phyloP scores from a whole-genome alignment of 2,113 vertebrate genomes.

The Elephas maximus region DNA sequence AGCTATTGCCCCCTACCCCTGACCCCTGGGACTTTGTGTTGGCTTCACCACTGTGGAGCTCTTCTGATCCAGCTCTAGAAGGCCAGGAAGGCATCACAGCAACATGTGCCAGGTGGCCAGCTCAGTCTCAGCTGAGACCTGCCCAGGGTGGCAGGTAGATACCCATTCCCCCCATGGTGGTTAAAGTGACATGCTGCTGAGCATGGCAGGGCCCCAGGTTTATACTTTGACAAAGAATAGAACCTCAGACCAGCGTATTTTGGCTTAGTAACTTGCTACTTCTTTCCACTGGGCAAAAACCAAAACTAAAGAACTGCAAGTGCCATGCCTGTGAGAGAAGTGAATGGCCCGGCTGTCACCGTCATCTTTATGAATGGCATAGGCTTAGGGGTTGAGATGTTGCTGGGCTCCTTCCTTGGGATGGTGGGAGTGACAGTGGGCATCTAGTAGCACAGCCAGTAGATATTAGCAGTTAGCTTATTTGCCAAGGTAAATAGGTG shows the following conservation, averaged over 20 bases:
- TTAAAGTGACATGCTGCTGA: background rate
- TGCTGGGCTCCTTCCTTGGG: background rate
- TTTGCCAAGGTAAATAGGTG: background rate
- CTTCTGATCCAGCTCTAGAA: background rate
- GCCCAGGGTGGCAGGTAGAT: background rate
- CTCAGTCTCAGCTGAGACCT: background rate
- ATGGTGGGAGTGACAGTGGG: background rate
- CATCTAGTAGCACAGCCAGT: background rate
- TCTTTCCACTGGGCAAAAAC: conserved; percentile 12
- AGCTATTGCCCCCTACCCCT: background rate
- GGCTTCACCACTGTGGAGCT: background rate
- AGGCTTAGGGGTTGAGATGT: background rate
- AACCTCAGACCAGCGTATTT: background rate
- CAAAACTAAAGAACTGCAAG: background rate
- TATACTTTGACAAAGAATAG: conserved; percentile 23
- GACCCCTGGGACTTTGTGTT: background rate
- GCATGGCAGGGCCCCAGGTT: background rate
- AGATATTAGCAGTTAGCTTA: background rate
- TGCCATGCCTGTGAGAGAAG: background rate
- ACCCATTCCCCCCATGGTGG: background rate
- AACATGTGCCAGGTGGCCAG: background rate
- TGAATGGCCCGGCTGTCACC: background rate
- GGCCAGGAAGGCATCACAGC: background rate
- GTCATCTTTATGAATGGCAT: background rate
- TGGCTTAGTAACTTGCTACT: background rate